Evolutionary conservation across 2,113 vertebrate species (phyloP), one percentile per base, ranked within the genome.

Genomic region (Zapus hudsonius): DNA sequence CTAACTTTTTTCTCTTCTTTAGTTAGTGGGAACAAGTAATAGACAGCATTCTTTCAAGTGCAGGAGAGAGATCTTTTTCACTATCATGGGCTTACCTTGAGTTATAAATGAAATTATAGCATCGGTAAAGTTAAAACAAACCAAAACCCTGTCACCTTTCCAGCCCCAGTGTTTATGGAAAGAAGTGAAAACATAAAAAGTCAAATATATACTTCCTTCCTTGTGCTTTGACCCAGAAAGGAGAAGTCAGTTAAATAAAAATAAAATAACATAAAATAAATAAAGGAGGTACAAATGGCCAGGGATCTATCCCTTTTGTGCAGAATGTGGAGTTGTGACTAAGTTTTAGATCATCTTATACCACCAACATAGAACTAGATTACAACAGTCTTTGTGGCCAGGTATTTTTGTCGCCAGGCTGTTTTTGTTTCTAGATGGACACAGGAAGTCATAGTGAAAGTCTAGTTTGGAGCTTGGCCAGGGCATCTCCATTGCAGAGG

Each of bases 271-370:
- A 20, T 25, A 61, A 61, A 61, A 33, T 52, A 52, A 52, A 52
- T 52, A 8, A 22, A 69, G 52, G 31, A n/a, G 7, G 17, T 17
- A 16, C 6, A 22, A 0, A 7, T 0, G 23, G 52, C 31, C 10
- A 42, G 2, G 8, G 11, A 22, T 29, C 29, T 90, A 29, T 19
- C 1, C 15, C 38, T 59, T 84, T n/a, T 92, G 4, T 20, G 64
- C 19, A 11, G 8, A 19, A 29, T 81, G 6, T 67, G 1, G 5
- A 33, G 72, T 59, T 17, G 16, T 69, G 16, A 27, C 10, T 63
- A 40, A 47, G 0, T 16, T 36, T 7, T 6, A 19, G 2, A 42
- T 7, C 11, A 1, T 23, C n/a, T 17, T 22, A 15, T 5, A 33
- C 16, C 64, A 31, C 3, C 47, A 66, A 0, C 0, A 11, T 3